Percentiles rank a stretch among this genome's conserved stretches.
Evolutionary conservation across 2,113 vertebrate species (phyloP).

Genomic region (Heterochromis multidens): DNA sequence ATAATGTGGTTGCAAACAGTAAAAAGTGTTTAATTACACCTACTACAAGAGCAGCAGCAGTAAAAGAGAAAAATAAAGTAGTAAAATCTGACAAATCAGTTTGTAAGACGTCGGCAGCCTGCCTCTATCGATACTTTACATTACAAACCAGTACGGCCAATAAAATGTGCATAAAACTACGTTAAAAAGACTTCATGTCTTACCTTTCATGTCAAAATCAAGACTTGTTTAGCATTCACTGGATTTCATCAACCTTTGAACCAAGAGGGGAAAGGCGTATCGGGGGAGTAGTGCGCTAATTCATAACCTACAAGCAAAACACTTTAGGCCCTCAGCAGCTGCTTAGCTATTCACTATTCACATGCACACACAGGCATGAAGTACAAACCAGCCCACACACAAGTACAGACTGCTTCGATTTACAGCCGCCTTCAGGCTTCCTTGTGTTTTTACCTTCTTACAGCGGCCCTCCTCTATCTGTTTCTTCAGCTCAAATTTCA

Average conservation of each 20-base stretch:
- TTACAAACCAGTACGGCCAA: neutral
- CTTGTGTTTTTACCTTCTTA: neutral
- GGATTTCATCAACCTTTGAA: conserved; percentile 50
- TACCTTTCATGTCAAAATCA: conserved; percentile 35
- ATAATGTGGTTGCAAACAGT: neutral
- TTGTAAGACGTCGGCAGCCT: neutral
- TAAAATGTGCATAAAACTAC: neutral
- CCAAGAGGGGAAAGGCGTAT: neutral
- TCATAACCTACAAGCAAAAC: neutral
- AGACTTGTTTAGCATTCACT: neutral
- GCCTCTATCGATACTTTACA: neutral
- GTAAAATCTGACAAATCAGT: neutral
- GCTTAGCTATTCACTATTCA: neutral
- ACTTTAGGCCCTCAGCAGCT: neutral
- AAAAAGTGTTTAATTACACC: neutral
- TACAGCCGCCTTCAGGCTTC: neutral
- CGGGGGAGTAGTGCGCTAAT: neutral
- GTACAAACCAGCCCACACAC: neutral
- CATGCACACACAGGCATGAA: neutral
- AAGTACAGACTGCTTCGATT: neutral
- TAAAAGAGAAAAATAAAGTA: neutral
- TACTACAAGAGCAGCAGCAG: neutral
- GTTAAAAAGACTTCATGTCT: neutral
- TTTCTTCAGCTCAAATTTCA: conserved; percentile 57
- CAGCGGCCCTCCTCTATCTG: neutral